Percentiles rank a stretch among this genome's conserved stretches.
phyloP scores from a whole-genome alignment of 2,113 vertebrate genomes.

The Gallinago undulata region DNA sequence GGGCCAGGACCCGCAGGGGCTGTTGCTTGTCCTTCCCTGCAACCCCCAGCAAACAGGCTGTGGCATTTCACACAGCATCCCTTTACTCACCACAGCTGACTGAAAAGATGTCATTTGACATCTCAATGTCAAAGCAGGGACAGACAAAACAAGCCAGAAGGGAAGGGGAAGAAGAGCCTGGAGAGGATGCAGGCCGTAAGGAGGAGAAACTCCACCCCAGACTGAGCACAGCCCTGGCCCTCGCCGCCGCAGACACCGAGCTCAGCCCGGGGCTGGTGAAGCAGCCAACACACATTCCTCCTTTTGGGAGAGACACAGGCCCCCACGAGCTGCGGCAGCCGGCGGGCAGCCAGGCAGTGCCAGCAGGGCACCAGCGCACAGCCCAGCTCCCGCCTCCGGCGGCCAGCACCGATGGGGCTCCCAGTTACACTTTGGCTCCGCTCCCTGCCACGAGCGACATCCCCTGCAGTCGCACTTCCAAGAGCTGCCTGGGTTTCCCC shows the following conservation, averaged over 20 bases:
- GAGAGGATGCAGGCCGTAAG: neutral
- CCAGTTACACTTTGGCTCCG: neutral
- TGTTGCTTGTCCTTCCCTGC: neutral
- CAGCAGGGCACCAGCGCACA: neutral
- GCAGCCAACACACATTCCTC: neutral
- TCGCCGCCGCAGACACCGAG: fast-evolving
- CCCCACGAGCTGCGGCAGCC: neutral
- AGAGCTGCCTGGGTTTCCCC: neutral
- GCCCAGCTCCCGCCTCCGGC: fast-evolving
- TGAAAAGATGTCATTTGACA: neutral
- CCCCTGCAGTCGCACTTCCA: neutral
- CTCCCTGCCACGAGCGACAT: neutral
- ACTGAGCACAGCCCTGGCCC: neutral
- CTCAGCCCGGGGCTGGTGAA: neutral
- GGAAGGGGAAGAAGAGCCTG: neutral
- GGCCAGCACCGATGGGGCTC: neutral
- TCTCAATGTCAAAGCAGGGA: neutral
- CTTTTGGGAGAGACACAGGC: neutral
- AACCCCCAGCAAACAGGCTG: neutral
- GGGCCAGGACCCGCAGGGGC: neutral
- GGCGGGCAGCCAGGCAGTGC: neutral
- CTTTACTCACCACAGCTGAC: neutral
- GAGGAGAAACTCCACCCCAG: neutral
- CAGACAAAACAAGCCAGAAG: neutral
- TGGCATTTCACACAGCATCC: neutral